Percentiles rank a stretch among this genome's conserved stretches.
phyloP scores from a whole-genome alignment of 2,888 invertebrate species.

The Tetranychus piercei region DNA sequence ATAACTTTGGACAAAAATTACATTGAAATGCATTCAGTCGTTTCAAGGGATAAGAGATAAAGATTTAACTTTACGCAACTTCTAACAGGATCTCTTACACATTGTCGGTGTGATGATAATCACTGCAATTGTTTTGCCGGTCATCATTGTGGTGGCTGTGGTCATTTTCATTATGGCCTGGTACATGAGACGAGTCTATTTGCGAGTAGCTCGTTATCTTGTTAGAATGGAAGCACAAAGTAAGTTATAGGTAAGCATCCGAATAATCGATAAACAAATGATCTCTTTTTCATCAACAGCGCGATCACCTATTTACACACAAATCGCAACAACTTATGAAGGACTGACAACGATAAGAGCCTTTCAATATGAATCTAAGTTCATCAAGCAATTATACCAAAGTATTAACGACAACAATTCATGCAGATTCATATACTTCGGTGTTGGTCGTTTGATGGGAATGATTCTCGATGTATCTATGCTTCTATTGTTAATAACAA shows the following conservation, averaged over 20 bases:
- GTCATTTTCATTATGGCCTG: constrained; percentile 25
- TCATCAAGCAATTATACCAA: not conserved
- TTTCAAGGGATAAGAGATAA: too few relatives aligned
- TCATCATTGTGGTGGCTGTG: constrained; percentile 41
- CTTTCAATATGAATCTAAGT: constrained; percentile 12
- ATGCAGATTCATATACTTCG: not conserved
- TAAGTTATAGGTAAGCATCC: not conserved
- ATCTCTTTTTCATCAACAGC: not conserved
- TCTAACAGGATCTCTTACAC: not conserved
- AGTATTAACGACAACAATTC: not conserved
- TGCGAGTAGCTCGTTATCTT: not conserved
- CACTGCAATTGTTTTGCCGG: constrained; percentile 11
- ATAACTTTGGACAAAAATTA: too few relatives aligned
- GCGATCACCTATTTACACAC: not conserved
- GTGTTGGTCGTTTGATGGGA: not conserved
- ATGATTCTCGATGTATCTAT: not conserved
- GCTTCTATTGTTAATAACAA: constrained; percentile 54
- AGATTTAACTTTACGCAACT: not conserved
- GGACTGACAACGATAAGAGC: constrained; percentile 16
- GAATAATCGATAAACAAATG: too few relatives aligned
- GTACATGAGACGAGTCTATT: not conserved
- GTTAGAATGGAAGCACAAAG: constrained; percentile 6
- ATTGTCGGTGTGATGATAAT: not conserved
- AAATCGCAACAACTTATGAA: constrained; percentile 14
- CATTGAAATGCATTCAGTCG: too few relatives aligned